Evolutionary conservation across 2,113 vertebrate genomes (phyloP).

Genomic region (Planiliza haematocheilus): DNA sequence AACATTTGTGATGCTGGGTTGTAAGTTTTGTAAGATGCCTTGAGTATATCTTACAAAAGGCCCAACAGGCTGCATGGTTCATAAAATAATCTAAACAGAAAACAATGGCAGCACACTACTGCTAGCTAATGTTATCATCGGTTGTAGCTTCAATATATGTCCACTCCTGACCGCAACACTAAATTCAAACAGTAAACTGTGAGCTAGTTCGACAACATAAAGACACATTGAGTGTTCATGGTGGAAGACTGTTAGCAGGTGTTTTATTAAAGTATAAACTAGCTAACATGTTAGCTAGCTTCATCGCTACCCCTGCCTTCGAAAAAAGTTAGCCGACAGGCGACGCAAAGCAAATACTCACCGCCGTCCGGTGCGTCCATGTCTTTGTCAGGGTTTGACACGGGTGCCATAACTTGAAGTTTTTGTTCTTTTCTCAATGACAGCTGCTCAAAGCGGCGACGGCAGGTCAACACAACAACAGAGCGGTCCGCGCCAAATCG

Average conservation of each 20-base stretch:
- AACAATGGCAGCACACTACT: neutral
- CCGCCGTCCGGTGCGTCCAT: conserved; percentile 68
- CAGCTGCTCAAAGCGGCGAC: neutral
- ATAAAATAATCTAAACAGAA: neutral
- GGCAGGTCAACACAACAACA: conserved; percentile 66
- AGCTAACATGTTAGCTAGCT: conserved; percentile 44
- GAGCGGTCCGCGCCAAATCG: conserved; percentile 79
- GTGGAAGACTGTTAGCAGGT: neutral
- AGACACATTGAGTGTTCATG: neutral
- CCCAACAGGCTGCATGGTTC: too few species aligned
- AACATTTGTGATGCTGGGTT: too few species aligned
- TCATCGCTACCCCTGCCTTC: neutral
- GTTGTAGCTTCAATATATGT: too few species aligned
- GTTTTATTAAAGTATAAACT: neutral
- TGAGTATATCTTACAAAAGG: too few species aligned
- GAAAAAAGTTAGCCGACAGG: neutral
- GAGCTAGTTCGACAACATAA: too few species aligned
- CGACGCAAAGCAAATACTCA: conserved; percentile 42
- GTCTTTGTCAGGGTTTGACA: conserved; percentile 81
- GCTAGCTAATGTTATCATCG: too few species aligned
- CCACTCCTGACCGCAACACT: too few species aligned
- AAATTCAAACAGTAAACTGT: neutral
- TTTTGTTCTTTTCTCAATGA: conserved; percentile 4
- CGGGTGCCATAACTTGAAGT: conserved; percentile 74
- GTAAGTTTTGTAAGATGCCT: too few species aligned